phyloP scores from a whole-genome alignment of 1,140 invertebrate species.

The Calliphora vicina region DNA sequence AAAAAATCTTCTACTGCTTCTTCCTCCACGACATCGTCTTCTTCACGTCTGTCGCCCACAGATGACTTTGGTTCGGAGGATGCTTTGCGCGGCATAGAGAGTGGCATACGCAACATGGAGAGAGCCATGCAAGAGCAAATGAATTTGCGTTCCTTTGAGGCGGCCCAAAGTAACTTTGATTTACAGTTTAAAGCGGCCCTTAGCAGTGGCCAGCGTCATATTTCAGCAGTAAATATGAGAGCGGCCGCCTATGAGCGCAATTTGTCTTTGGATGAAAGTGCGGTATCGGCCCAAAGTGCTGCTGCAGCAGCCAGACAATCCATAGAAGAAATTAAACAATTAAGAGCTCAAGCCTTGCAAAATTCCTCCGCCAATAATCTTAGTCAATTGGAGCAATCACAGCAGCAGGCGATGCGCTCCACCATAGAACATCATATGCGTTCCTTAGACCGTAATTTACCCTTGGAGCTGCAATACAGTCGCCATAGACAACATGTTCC shows the following conservation, averaged over 20 bases:
- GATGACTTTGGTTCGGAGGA: slow-evolving; percentile 62
- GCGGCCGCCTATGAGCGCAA: slow-evolving; percentile 52
- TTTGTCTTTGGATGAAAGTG: slow-evolving; percentile 53
- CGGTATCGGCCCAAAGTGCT: slow-evolving; percentile 35
- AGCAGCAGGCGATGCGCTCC: slow-evolving; percentile 58
- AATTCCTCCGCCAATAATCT: slow-evolving; percentile 50
- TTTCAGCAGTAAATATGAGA: slow-evolving; percentile 49
- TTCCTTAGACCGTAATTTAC: slow-evolving; percentile 60
- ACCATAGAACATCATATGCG: slow-evolving; percentile 62
- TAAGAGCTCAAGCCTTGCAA: slow-evolving; percentile 56
- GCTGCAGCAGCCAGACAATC: slow-evolving; percentile 54
- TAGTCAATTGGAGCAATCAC: slow-evolving; percentile 40
- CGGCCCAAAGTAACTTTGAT: slow-evolving; percentile 58
- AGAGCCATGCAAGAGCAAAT: slow-evolving; percentile 63
- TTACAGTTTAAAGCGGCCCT: slow-evolving; percentile 57
- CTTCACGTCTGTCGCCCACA: slow-evolving; percentile 49
- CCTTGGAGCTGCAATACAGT: slow-evolving; percentile 60
- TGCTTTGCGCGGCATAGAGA: slow-evolving; percentile 60
- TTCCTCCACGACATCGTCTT: slow-evolving; percentile 17
- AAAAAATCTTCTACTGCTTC: slow-evolving; percentile 46
- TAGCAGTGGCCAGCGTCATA: slow-evolving; percentile 41
- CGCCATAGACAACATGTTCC: slow-evolving; percentile 52
- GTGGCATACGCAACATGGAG: slow-evolving; percentile 61
- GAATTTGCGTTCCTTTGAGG: slow-evolving; percentile 59
- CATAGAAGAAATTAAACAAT: slow-evolving; percentile 56